Evolutionary conservation across 92 coral and sea anemone genomes (phyloP).

Genomic region (Parazoanthus atlanticus): DNA sequence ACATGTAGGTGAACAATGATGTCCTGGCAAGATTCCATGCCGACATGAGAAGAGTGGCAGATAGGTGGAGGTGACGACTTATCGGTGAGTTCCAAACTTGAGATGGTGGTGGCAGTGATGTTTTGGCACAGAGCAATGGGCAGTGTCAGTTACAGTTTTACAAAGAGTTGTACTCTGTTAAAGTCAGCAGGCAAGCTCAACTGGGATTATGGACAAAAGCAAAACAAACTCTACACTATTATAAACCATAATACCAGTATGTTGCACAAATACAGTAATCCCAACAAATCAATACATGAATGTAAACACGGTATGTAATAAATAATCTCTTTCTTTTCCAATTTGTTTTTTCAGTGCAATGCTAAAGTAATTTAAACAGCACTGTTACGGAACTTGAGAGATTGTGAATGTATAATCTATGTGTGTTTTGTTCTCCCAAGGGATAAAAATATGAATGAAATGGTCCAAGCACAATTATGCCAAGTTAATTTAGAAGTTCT

Average conservation of each 20-base stretch:
- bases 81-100: slow-evolving; percentile 36
- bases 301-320: slow-evolving; percentile 23
- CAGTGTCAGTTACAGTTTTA: slow-evolving; percentile 16
- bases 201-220: neutral
- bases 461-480: neutral
- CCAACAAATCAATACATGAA: neutral
- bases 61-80: slow-evolving; percentile 5
- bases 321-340: slow-evolving; percentile 27
- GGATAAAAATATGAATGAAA: neutral
- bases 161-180: neutral
- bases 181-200: neutral
- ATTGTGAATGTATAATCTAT: slow-evolving; percentile 10
- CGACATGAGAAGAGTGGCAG: slow-evolving; percentile 32
- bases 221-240: neutral
- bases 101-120: slow-evolving; percentile 20
- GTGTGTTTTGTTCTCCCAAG: neutral
- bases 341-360: slow-evolving; percentile 1
- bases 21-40: slow-evolving; percentile 36
- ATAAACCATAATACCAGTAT: neutral
- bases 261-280: neutral
- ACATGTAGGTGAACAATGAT: slow-evolving; percentile 13
- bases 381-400: neutral
- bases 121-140: slow-evolving; percentile 37
- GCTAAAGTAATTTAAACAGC: slow-evolving; percentile 10
- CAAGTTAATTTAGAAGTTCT: neutral